Percentiles rank a stretch among this genome's conserved stretches.
Evolutionary conservation across 2,797 vertebrate genomes (phyloP).

Genomic region (Agapornis canus): DNA sequence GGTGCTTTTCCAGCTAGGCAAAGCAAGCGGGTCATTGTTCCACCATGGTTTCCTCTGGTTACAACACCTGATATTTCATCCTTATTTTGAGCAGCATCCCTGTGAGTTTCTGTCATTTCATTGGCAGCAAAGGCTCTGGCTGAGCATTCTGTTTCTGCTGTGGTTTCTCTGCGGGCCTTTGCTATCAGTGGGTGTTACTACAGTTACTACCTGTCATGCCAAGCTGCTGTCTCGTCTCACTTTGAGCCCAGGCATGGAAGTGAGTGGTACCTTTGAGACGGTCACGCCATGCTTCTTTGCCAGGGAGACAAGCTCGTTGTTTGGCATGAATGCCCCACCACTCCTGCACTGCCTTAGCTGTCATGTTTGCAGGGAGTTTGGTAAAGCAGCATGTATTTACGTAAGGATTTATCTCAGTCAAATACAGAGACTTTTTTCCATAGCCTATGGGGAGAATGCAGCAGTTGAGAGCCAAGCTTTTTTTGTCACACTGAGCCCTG

Average conservation of each 20-base stretch:
- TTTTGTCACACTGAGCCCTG: neutral
- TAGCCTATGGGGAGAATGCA: neutral
- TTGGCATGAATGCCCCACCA: neutral
- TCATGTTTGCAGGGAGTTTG: constrained; percentile 9
- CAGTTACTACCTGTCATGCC: neutral
- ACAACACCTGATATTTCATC: neutral
- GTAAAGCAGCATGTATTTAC: neutral
- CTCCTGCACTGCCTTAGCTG: neutral
- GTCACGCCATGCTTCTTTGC: neutral
- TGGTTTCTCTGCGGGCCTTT: neutral
- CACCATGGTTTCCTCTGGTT: neutral
- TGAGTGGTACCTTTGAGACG: accelerated
- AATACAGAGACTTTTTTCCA: neutral
- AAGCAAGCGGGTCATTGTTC: neutral
- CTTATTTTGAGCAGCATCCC: neutral
- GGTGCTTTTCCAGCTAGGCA: neutral
- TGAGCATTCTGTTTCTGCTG: neutral
- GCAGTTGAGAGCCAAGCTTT: neutral
- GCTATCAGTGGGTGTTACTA: neutral
- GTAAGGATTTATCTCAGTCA: constrained; percentile 23
- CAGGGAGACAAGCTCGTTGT: accelerated
- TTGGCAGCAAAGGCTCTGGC: neutral
- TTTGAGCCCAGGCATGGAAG: neutral
- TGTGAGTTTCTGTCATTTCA: neutral
- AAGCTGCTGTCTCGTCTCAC: neutral